Evolutionary conservation across 2,797 vertebrate genomes (phyloP).

Genomic region (Poecile montanus): DNA sequence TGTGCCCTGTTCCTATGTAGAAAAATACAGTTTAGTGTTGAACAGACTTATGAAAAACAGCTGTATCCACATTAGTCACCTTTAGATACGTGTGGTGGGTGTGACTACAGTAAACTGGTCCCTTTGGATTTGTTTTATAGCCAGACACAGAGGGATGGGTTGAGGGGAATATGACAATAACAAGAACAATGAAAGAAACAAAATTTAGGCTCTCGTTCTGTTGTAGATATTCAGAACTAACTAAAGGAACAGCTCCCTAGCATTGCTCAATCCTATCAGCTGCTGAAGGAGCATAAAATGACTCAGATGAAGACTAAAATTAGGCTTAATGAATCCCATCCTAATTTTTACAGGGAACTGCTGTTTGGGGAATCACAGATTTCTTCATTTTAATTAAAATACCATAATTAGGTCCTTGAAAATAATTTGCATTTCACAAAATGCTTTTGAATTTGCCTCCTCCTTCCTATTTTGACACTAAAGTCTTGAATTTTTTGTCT

Average conservation of each 20-base stretch:
- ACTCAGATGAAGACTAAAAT: background rate
- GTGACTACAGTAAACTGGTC: background rate
- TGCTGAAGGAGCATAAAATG: background rate
- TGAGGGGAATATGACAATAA: background rate
- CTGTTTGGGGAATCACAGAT: background rate
- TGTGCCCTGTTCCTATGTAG: background rate
- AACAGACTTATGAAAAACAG: background rate
- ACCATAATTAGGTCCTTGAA: background rate
- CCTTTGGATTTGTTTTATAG: background rate
- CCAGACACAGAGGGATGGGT: background rate
- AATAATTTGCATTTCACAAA: background rate
- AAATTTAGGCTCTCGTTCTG: background rate
- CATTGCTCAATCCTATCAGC: background rate
- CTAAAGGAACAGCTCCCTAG: background rate
- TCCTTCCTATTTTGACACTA: background rate
- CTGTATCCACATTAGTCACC: background rate
- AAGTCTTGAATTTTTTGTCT: background rate
- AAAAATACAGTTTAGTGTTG: background rate
- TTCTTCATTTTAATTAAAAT: background rate
- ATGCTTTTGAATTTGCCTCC: background rate
- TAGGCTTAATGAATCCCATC: background rate
- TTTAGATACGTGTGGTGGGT: background rate
- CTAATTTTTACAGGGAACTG: background rate
- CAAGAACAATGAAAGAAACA: rapidly evolving
- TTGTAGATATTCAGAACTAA: background rate